Conservation (phyloP, 2,888 invertebrate species). For the Oscheius myriophilus region DNA sequence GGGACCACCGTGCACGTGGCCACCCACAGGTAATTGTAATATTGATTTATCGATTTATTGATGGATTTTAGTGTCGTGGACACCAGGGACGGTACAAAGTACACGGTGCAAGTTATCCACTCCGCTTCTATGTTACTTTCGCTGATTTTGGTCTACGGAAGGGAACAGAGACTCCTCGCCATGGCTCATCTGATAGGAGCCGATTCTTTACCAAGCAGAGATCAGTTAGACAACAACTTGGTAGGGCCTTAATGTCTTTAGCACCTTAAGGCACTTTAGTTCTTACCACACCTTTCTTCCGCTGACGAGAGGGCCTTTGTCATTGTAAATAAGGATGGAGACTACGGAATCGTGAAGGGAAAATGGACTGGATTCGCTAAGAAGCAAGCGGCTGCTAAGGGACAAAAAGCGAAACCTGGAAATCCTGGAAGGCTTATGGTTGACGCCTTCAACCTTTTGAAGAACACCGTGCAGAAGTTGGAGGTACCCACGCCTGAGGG, state of each 20-base stretch:
- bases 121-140: conserved; percentile 73
- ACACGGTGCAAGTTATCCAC: conserved; percentile 73
- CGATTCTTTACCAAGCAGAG: conserved; percentile 72
- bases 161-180: conserved; percentile 70
- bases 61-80: conserved; percentile 68
- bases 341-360: conserved; percentile 73
- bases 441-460: conserved; percentile 69
- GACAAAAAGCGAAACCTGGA: conserved; percentile 61
- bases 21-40: conserved; percentile 60
- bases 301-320: conserved; percentile 73
- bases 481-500: conserved; percentile 69
- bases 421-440: conserved; percentile 65
- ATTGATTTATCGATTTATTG: background rate
- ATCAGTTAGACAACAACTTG: conserved; percentile 69
- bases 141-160: conserved; percentile 72
- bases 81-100: conserved; percentile 72
- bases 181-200: conserved; percentile 74
- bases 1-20: conserved; percentile 58
- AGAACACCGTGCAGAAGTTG: conserved; percentile 70
- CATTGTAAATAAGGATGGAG: conserved; percentile 73
- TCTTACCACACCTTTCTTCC: conserved; percentile 71
- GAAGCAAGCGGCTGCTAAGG: conserved; percentile 51
- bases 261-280: conserved; percentile 47
- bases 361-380: conserved; percentile 72
- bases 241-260: conserved; percentile 42